Evolutionary conservation across 1,140 invertebrate genomes (phyloP).

Genomic region (Drosophila sucinea): DNA sequence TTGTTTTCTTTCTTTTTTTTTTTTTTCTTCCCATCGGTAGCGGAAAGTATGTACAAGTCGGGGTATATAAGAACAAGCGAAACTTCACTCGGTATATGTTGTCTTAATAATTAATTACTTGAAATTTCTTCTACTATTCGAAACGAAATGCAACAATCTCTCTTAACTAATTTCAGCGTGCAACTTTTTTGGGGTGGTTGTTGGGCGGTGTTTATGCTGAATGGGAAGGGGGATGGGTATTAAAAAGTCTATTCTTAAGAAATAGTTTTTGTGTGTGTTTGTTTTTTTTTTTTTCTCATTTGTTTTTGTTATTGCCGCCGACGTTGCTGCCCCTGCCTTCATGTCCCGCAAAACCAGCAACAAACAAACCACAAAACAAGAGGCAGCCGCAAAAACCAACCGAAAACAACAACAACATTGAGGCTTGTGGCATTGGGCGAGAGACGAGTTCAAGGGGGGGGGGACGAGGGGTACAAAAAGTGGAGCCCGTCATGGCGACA

Average conservation of each 20-base stretch:
- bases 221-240: background rate
- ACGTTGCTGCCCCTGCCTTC: background rate
- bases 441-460: background rate
- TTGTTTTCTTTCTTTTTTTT: background rate
- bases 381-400: constrained; percentile 18
- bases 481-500: constrained; percentile 16
- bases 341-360: background rate
- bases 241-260: background rate
- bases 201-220: no score
- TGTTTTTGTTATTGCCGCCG: constrained; percentile 3
- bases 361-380: constrained; percentile 34
- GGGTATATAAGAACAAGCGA: constrained; percentile 14
- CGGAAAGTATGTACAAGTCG: background rate
- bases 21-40: background rate
- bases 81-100: no score
- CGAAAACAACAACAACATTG: constrained; percentile 17
- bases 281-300: background rate
- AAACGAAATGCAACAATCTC: no score
- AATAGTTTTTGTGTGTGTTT: background rate
- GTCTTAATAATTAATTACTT: no score
- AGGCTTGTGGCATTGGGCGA: background rate
- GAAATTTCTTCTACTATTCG: no score
- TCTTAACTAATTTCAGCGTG: no score
- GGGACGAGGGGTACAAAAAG: background rate
- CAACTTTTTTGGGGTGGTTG: no score